Base-by-base conservation (phyloP, 2,797 vertebrate species). In the Sebastes taczanowskii region DNA sequence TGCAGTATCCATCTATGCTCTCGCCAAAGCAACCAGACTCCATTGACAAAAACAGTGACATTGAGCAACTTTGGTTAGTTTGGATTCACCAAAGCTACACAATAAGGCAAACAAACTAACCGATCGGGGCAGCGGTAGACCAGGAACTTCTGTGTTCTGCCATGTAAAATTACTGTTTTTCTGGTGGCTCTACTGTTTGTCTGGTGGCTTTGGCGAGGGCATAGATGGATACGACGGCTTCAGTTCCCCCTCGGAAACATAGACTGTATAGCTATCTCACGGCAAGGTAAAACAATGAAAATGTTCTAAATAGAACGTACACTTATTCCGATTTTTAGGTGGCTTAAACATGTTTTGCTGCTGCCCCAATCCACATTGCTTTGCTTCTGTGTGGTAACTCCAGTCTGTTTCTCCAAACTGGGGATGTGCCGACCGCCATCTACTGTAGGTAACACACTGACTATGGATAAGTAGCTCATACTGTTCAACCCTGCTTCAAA, bases 261-360 rank as follows among this genome's bases (percentile, higher is more conserved):
- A 53, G 49, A 53, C 49, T 53, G 49, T 53, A 22, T n/a, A 53
- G 49, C 49, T 22, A 20, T 52, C 20, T 52, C 18, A 2, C 20
- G 1, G 20, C 8, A 53, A 1, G 20, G 20, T n/a, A 53, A 53
- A n/a, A 7, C 49, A 10, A 9, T 8, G 20, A n/a, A 53, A 53
- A 0, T 22, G 0, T n/a, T 53, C 49, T n/a, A 22, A 53, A 53
- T n/a, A 53, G 18, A 53, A 0, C 4, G 4, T n/a, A 53, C 2
- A n/a, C 49, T 46, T 18, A 53, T n/a, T 10, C 49, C 0, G 46
- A 49, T 49, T 49, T 49, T 49, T 49, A 53, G 20, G 49, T n/a
- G 18, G 49, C 49, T 53, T 1, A 53, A 53, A 53, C 1, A 53
- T n/a, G 20, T 53, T 53, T 53, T 53, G 49, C 49, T 9, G 49